Evolutionary conservation across 2,888 invertebrate species (phyloP).

Genomic region (Pseudococcus viburni): DNA sequence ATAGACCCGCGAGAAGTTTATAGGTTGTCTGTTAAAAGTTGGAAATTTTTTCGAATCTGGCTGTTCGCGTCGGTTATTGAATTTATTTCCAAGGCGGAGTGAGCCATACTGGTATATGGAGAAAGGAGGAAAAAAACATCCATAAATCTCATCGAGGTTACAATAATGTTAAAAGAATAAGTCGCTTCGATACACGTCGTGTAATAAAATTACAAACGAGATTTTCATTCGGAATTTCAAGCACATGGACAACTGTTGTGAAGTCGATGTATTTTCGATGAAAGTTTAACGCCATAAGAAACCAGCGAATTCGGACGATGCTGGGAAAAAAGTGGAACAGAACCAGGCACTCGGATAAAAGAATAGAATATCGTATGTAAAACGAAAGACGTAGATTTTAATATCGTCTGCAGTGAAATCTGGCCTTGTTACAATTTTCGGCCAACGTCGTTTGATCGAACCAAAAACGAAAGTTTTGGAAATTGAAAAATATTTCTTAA

Average conservation of each 20-base stretch:
- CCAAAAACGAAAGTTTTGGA: neutral
- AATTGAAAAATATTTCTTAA: slow-evolving; percentile 43
- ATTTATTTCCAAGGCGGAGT: neutral
- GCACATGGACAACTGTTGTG: slow-evolving; percentile 6
- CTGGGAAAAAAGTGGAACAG: neutral
- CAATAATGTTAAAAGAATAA: slow-evolving; percentile 35
- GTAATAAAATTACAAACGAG: slow-evolving; percentile 38
- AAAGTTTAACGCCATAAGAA: slow-evolving; percentile 6
- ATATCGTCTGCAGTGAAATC: neutral
- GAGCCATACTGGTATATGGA: neutral
- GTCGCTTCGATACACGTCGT: neutral
- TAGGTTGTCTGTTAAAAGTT: slow-evolving; percentile 1
- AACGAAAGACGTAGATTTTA: neutral
- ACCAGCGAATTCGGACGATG: neutral
- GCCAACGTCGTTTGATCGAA: slow-evolving; percentile 7
- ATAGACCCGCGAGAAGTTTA: slow-evolving; percentile 9
- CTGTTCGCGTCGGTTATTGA: neutral
- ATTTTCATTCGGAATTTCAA: slow-evolving; percentile 4
- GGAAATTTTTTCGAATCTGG: neutral
- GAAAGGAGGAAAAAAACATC: neutral
- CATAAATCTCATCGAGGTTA: slow-evolving; percentile 4
- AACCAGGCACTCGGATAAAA: neutral
- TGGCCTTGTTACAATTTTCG: neutral
- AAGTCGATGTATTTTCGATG: slow-evolving; percentile 3
- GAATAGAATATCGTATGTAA: slow-evolving; percentile 1